Conservation (phyloP, 2,888 invertebrate species). For the Leucophenga montana region DNA sequence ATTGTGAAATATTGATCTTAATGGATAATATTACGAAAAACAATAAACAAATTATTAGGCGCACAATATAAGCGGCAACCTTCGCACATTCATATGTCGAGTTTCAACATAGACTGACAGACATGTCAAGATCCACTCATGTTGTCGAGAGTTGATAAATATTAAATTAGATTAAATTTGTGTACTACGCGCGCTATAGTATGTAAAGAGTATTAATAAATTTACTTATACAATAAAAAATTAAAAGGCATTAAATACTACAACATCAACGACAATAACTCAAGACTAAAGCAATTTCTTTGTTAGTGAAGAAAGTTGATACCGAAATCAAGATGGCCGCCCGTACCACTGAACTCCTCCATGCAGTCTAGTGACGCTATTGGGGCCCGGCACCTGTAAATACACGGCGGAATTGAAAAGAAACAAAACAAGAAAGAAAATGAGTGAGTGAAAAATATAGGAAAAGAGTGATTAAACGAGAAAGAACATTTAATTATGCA, state of each 20-base stretch:
- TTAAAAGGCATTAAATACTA: slow-evolving; percentile 18
- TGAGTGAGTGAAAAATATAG: neutral
- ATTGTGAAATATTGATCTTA: too few relatives aligned
- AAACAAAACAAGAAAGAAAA: slow-evolving; percentile 9
- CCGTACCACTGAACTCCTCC: slow-evolving; percentile 90
- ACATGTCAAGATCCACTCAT: too few relatives aligned
- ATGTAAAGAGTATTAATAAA: too few relatives aligned
- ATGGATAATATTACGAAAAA: too few relatives aligned
- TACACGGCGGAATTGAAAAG: slow-evolving; percentile 12
- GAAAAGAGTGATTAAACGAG: neutral
- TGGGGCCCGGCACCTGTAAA: slow-evolving; percentile 88
- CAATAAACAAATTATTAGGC: too few relatives aligned
- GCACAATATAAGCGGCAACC: too few relatives aligned
- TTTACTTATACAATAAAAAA: neutral
- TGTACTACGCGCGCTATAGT: too few relatives aligned
- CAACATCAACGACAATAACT: slow-evolving; percentile 24
- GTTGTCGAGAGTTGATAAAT: too few relatives aligned
- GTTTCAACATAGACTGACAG: too few relatives aligned
- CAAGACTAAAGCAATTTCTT: slow-evolving; percentile 43
- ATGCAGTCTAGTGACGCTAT: slow-evolving; percentile 94
- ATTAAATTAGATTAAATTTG: too few relatives aligned
- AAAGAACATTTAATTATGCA: neutral
- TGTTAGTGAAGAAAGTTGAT: slow-evolving; percentile 70
- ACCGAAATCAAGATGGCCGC: slow-evolving; percentile 75
- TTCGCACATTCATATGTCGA: too few relatives aligned